A percentile compares a stretch with the other conserved stretches of the same genome.
Evolutionary conservation across 1,140 invertebrate species (phyloP).

Genomic region (Maconellicoccus hirsutus): DNA sequence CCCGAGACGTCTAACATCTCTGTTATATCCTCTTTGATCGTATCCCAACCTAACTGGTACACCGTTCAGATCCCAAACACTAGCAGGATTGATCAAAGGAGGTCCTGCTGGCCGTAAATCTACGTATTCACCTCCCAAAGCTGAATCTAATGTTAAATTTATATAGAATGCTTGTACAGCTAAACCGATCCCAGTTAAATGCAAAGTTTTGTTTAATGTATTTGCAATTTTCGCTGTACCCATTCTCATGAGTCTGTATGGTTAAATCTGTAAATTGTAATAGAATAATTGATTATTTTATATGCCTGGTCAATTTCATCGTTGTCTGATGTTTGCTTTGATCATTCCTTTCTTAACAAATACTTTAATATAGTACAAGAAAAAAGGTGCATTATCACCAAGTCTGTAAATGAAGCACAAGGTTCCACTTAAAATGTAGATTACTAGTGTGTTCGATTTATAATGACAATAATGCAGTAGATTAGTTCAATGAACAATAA

Average conservation of each 20-base stretch:
- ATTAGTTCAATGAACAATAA: conserved; percentile 14
- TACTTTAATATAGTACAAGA: too few species aligned
- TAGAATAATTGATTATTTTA: too few species aligned
- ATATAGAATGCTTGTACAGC: conserved; percentile 30
- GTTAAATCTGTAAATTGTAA: background rate
- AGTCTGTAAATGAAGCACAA: too few species aligned
- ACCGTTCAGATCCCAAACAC: conserved; percentile 27
- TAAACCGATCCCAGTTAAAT: conserved; percentile 29
- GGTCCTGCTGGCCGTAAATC: conserved; percentile 27
- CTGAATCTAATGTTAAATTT: conserved; percentile 27
- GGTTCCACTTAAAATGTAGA: too few species aligned
- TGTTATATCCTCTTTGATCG: background rate
- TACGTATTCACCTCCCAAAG: conserved; percentile 27
- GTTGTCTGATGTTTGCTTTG: too few species aligned
- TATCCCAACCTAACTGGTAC: background rate
- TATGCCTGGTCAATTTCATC: background rate
- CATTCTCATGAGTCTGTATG: background rate
- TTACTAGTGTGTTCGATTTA: too few species aligned
- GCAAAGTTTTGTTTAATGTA: conserved; percentile 27
- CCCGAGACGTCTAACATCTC: background rate
- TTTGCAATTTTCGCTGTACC: conserved; percentile 23
- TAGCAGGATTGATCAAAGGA: conserved; percentile 26
- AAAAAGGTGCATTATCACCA: too few species aligned
- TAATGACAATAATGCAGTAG: background rate
- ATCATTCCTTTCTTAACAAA: too few species aligned